A percentile compares a stretch with the other conserved stretches of the same genome.
phyloP scores from a whole-genome alignment of 2,113 vertebrate species.

The Tinamus guttatus region DNA sequence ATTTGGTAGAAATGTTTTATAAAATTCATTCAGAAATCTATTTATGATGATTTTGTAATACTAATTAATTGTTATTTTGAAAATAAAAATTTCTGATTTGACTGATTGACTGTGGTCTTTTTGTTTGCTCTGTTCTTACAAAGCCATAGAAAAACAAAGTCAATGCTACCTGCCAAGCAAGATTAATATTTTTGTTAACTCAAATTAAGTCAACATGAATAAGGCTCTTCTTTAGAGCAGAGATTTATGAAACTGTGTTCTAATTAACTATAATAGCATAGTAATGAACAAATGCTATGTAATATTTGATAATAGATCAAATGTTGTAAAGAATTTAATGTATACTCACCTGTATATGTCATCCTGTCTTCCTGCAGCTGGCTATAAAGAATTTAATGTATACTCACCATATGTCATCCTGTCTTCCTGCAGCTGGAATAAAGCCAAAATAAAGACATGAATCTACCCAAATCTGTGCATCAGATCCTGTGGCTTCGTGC shows the following conservation, averaged over 20 bases:
- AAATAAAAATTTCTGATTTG: background rate
- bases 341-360: background rate
- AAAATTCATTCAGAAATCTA: background rate
- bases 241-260: background rate
- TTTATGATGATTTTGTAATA: background rate
- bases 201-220: background rate
- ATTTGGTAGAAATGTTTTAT: background rate
- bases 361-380: background rate
- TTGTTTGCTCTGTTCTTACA: background rate
- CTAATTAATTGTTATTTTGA: background rate
- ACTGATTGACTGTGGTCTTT: background rate
- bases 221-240: background rate
- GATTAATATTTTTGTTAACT: background rate
- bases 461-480: background rate
- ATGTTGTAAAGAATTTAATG: background rate
- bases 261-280: background rate
- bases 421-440: background rate
- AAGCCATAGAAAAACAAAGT: background rate
- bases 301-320: background rate
- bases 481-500: background rate
- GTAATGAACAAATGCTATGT: background rate
- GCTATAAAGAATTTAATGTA: background rate
- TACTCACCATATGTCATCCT: background rate
- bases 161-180: background rate
- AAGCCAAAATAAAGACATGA: background rate